Evolutionary conservation across 2,888 invertebrate species (phyloP).

Genomic region (Bugulina stolonifera): DNA sequence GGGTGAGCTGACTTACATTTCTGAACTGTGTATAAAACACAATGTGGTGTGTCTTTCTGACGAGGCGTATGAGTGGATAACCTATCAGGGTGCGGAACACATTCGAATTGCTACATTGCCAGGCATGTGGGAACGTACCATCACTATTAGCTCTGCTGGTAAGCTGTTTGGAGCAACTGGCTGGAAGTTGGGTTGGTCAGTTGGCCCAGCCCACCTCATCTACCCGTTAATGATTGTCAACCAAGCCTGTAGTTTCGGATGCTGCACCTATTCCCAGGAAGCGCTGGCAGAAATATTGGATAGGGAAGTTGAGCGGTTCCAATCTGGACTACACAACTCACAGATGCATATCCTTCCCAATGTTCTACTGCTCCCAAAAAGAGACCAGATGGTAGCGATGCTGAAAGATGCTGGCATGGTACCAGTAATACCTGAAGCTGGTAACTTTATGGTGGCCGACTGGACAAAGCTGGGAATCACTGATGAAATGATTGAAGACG

Average conservation of each 20-base stretch:
- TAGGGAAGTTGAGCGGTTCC: conserved; percentile 66
- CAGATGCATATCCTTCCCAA: not conserved
- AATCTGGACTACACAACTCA: conserved; percentile 59
- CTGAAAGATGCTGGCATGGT: conserved; percentile 71
- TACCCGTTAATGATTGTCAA: conserved; percentile 75
- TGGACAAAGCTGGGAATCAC: conserved; percentile 61
- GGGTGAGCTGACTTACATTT: conserved; percentile 62
- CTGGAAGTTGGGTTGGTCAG: conserved; percentile 79
- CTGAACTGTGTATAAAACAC: conserved; percentile 82
- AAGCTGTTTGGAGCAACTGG: conserved; percentile 97
- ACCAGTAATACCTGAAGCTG: conserved; percentile 88
- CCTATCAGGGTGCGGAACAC: conserved; percentile 63
- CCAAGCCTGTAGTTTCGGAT: conserved; percentile 89
- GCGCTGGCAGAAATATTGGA: conserved; percentile 86
- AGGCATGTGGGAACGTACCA: conserved; percentile 94
- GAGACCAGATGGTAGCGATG: conserved; percentile 42
- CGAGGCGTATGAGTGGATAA: conserved; percentile 98
- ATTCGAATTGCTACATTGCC: conserved; percentile 87
- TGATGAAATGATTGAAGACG: conserved; percentile 52
- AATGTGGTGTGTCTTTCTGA: conserved; percentile 87
- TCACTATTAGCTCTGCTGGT: conserved; percentile 93
- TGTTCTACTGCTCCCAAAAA: conserved; percentile 57
- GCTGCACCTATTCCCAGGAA: conserved; percentile 85
- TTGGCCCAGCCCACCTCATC: conserved; percentile 77
- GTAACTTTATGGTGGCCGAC: conserved; percentile 94